Evolutionary conservation across 2,888 invertebrate genomes (phyloP).

Genomic region (Timema podura): DNA sequence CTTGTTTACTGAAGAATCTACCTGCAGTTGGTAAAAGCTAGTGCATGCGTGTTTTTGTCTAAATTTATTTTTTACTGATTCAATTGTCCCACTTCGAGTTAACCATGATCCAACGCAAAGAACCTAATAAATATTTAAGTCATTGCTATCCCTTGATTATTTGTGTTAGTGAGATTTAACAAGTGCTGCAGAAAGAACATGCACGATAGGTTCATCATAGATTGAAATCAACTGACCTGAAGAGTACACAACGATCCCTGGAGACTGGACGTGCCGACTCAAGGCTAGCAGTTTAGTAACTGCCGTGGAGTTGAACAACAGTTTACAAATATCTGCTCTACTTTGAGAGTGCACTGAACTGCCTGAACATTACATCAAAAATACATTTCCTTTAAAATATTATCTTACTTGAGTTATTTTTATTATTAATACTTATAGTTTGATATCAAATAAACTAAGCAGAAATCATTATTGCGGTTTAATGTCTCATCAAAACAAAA

Average conservation of each 20-base stretch:
- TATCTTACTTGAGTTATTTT: no score
- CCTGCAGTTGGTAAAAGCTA: no score
- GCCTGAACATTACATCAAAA: slow-evolving; percentile 22
- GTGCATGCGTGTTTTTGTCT: no score
- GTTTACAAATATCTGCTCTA: slow-evolving; percentile 59
- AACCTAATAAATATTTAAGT: background rate
- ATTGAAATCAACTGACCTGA: slow-evolving; percentile 47
- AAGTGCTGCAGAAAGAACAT: no score
- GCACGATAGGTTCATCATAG: no score
- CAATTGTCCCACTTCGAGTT: background rate
- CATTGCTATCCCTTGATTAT: background rate
- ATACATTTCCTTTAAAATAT: no score
- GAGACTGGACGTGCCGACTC: slow-evolving; percentile 61
- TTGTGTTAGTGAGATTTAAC: slow-evolving; percentile 37
- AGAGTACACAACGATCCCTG: slow-evolving; percentile 68
- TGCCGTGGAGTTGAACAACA: slow-evolving; percentile 65
- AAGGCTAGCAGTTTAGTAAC: slow-evolving; percentile 62
- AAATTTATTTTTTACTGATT: background rate
- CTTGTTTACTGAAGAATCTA: no score
- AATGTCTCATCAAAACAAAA: no score
- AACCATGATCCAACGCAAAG: background rate
- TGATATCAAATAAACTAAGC: no score
- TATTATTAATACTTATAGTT: no score
- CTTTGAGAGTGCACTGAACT: slow-evolving; percentile 26
- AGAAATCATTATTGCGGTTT: no score